Conservation (phyloP, 2,888 invertebrate genomes). For the Formica aserva region DNA sequence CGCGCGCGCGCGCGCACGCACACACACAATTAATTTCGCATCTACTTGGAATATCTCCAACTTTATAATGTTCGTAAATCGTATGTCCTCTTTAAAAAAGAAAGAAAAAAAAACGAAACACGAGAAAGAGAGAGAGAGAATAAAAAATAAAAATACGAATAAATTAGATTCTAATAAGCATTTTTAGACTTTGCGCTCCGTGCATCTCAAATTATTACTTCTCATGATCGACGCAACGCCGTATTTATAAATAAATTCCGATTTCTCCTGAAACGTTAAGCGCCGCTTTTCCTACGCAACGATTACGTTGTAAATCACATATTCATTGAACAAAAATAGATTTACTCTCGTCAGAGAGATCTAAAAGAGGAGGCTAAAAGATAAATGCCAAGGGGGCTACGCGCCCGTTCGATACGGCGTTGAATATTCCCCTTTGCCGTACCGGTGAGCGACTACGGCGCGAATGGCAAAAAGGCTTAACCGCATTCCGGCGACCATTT, state of each 20-base stretch:
- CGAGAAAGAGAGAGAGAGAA: not conserved
- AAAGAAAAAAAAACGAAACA: not conserved
- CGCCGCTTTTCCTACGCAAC: not conserved
- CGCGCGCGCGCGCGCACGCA: no score
- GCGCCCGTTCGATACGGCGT: conserved; percentile 58
- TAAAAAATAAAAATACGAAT: not conserved
- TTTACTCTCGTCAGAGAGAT: not conserved
- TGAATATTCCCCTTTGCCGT: conserved; percentile 64
- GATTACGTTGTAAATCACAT: not conserved
- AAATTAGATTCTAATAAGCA: conserved; percentile 1
- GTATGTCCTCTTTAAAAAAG: not conserved
- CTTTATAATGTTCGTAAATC: not conserved
- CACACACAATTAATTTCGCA: not conserved
- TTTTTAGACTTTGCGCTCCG: not conserved
- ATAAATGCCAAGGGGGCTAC: conserved; percentile 64
- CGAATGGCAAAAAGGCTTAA: conserved; percentile 84
- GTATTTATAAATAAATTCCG: not conserved
- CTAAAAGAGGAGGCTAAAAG: not conserved
- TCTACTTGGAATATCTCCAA: conserved; percentile 21
- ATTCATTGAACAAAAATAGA: not conserved
- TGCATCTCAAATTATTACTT: not conserved
- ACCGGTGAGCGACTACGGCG: conserved; percentile 69
- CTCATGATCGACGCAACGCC: not conserved
- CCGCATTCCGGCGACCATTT: conserved; percentile 85
- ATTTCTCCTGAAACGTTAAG: not conserved